Evolutionary conservation across 2,888 invertebrate genomes (phyloP).

Genomic region (Idaea aversata): DNA sequence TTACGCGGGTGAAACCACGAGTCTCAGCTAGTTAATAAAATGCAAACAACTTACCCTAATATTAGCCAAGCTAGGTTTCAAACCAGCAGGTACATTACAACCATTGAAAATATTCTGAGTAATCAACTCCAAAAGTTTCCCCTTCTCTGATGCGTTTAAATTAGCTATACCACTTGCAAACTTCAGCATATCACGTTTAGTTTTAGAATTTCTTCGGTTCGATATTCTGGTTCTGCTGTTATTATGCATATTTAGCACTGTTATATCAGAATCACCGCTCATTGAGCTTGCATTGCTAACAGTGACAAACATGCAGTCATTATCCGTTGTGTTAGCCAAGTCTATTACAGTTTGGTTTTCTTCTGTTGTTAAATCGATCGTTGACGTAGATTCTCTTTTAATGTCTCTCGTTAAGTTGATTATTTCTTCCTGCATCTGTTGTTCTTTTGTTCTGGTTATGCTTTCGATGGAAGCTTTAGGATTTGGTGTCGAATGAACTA

Average conservation of each 20-base stretch:
- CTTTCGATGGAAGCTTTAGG: constrained; percentile 21
- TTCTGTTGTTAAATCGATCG: constrained; percentile 62
- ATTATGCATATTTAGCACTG: constrained; percentile 35
- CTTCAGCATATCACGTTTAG: constrained; percentile 38
- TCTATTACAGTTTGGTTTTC: constrained; percentile 37
- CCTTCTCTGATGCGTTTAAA: constrained; percentile 51
- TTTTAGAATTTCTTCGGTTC: constrained; percentile 24
- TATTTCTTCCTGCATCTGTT: constrained; percentile 36
- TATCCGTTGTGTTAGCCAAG: constrained; percentile 43
- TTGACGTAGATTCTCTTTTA: constrained; percentile 54
- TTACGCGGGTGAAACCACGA: neutral
- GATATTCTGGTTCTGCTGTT: neutral
- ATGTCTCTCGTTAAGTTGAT: constrained; percentile 51
- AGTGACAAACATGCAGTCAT: constrained; percentile 48
- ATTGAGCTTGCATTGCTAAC: constrained; percentile 43
- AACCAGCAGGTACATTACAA: constrained; percentile 39
- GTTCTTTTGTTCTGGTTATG: constrained; percentile 19
- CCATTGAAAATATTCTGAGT: constrained; percentile 61
- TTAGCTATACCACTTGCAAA: constrained; percentile 56
- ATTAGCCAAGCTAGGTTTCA: constrained; percentile 30
- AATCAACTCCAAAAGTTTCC: constrained; percentile 53
- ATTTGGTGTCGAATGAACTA: constrained; percentile 54
- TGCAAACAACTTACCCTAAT: constrained; percentile 38
- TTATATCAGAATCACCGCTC: constrained; percentile 65
- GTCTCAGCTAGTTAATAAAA: neutral